phyloP scores from a whole-genome alignment of 2,113 vertebrate species.

The Aythya baeri region DNA sequence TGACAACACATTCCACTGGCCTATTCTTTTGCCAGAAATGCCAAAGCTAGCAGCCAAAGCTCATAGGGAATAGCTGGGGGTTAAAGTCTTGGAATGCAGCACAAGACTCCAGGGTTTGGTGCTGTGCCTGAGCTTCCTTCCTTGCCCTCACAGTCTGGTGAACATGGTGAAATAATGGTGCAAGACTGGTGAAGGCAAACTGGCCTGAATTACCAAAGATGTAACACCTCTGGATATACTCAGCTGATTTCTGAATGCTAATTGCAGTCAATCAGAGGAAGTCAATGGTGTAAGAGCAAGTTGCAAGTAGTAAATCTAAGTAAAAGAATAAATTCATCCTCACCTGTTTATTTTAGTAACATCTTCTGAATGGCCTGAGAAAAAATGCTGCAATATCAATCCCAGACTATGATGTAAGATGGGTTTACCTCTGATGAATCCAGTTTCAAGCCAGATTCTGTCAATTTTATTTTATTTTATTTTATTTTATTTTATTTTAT shows the following conservation, averaged over 20 bases:
- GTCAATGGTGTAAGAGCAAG: neutral
- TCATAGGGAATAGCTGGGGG: neutral
- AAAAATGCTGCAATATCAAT: neutral
- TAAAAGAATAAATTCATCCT: neutral
- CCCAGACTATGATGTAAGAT: neutral
- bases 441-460: neutral
- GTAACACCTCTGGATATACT: neutral
- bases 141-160: neutral
- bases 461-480: neutral
- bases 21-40: neutral
- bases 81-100: neutral
- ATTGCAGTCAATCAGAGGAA: neutral
- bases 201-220: neutral
- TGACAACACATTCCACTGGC: neutral
- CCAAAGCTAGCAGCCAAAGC: neutral
- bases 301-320: neutral
- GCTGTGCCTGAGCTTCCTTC: neutral
- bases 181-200: neutral
- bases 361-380: neutral
- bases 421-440: neutral
- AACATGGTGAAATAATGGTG: accelerated
- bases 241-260: neutral
- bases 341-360: neutral
- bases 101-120: accelerated
- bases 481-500: too few species aligned